Percentiles rank a stretch among this genome's conserved stretches.
These are phyloP conservation scores for Neomorphus geoffroyi DNA, from an alignment of 2,797 vertebrate species.

Conservation along the genomic window DNA sequence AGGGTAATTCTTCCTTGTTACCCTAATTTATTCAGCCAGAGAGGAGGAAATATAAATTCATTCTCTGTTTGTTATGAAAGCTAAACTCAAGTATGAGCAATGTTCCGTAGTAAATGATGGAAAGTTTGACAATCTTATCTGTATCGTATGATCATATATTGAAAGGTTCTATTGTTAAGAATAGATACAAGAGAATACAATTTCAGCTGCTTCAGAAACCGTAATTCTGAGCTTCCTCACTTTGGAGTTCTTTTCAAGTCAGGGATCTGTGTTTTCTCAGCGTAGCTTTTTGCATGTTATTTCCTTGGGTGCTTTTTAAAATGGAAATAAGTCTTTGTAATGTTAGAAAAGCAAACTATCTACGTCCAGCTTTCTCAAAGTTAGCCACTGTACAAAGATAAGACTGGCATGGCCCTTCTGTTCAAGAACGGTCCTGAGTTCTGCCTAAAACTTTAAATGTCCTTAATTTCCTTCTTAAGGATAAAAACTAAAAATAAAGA, in stretches of 20 bases:
- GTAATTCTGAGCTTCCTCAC: constrained; percentile 43
- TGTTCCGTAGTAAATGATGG: constrained; percentile 47
- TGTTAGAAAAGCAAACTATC: neutral
- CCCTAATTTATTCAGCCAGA: constrained; percentile 42
- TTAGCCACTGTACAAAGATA: neutral
- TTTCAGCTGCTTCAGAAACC: constrained; percentile 8
- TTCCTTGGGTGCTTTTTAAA: neutral
- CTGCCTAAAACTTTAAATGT: neutral
- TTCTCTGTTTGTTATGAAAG: constrained; percentile 66
- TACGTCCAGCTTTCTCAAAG: neutral
- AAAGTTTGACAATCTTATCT: constrained; percentile 64
- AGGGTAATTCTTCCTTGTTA: neutral
- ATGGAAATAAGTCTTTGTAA: neutral
- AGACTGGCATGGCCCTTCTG: neutral
- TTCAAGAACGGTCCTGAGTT: neutral
- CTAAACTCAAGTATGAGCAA: constrained; percentile 44
- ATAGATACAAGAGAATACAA: constrained; percentile 37
- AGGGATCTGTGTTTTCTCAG: neutral
- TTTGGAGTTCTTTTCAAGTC: constrained; percentile 13
- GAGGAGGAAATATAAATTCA: constrained; percentile 13
- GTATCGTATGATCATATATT: constrained; percentile 48
- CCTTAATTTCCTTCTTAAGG: neutral
- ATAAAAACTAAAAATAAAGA: neutral
- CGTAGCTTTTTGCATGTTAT: neutral
- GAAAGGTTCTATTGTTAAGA: constrained; percentile 64